Evolutionary conservation across 2,888 invertebrate species (phyloP).

Genomic region (Nephrotoma appendiculata): DNA sequence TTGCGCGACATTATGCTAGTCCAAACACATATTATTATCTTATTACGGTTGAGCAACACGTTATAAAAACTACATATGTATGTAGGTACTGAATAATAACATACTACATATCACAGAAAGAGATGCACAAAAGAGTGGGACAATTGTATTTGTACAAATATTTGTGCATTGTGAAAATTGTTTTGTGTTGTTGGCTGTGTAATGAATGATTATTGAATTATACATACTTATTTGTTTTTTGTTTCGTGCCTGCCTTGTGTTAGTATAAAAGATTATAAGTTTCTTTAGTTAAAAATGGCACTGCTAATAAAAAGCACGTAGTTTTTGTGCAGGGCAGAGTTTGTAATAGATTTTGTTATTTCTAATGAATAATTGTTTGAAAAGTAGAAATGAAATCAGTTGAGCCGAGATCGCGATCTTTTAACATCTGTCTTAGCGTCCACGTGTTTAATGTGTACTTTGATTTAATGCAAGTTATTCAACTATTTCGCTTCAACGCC

Average conservation of each 20-base stretch:
- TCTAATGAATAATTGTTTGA: background rate
- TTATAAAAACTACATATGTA: no score
- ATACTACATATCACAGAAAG: background rate
- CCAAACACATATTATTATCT: no score
- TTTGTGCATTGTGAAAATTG: no score
- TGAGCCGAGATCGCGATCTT: background rate
- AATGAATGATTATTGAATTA: background rate
- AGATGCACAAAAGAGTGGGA: background rate
- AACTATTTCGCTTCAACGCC: background rate
- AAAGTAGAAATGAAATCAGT: background rate
- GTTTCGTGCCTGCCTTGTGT: background rate
- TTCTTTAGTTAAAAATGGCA: background rate
- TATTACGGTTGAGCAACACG: no score
- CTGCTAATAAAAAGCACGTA: background rate
- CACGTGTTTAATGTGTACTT: background rate
- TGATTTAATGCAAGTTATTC: background rate
- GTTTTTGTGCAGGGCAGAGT: background rate
- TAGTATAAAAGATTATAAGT: background rate
- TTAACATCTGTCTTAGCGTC: background rate
- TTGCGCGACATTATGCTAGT: no score
- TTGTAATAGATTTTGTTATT: background rate
- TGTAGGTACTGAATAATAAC: no score
- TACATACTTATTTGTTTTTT: background rate
- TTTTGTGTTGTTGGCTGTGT: no score
- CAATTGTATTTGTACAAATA: background rate